Evolutionary conservation across 1,140 invertebrate species (phyloP).

Genomic region (Caenorhabditis tropicalis): DNA sequence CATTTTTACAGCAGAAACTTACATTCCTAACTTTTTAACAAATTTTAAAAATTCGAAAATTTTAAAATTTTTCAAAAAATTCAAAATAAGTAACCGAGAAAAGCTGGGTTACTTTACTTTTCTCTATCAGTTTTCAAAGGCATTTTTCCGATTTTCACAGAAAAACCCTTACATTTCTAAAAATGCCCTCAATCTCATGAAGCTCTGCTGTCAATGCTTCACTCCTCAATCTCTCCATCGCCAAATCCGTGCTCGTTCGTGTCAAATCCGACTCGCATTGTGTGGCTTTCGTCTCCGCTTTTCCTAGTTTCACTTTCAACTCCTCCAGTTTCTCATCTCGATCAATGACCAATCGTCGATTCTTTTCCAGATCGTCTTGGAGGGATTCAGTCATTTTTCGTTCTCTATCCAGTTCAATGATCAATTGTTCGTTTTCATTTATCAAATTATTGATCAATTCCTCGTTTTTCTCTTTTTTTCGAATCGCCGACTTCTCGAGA

Average conservation of each 20-base stretch:
- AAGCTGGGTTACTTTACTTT: too few species aligned
- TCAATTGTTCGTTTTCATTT: background rate
- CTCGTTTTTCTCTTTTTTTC: background rate
- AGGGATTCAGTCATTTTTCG: background rate
- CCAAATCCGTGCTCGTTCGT: background rate
- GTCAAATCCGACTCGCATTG: conserved; percentile 36
- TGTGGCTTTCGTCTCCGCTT: background rate
- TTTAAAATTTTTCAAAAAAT: too few species aligned
- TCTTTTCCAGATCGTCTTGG: conserved; percentile 23
- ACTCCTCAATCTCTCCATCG: conserved; percentile 10
- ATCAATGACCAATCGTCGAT: background rate
- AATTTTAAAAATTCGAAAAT: too few species aligned
- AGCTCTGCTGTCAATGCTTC: conserved; percentile 3
- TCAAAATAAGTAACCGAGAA: too few species aligned
- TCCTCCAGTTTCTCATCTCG: background rate
- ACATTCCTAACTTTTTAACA: too few species aligned
- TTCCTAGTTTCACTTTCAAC: background rate
- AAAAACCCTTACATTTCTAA: background rate
- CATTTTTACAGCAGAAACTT: too few species aligned
- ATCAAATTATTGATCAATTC: background rate
- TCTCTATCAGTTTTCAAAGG: background rate
- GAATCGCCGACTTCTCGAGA: background rate
- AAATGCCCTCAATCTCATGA: conserved; percentile 30
- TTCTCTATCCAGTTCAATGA: background rate
- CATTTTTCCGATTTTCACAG: background rate